phyloP scores from a whole-genome alignment of 2,797 vertebrate genomes.

The Amniataba percoides region DNA sequence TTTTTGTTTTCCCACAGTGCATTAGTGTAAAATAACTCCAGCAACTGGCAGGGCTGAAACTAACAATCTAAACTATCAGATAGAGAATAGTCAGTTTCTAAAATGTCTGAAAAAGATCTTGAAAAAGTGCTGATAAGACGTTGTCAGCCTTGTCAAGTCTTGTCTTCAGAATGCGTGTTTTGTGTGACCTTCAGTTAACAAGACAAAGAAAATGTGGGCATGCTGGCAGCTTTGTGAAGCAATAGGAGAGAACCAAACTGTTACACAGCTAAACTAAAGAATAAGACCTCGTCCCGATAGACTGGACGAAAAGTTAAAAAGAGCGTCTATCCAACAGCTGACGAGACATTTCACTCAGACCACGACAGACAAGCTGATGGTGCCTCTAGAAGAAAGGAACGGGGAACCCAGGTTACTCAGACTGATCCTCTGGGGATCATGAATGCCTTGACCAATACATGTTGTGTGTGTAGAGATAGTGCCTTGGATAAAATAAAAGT shows the following conservation, averaged over 20 bases:
- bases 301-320: background rate
- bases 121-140: background rate
- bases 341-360: background rate
- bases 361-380: background rate
- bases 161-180: too few relatives aligned
- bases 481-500: too few relatives aligned
- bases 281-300: background rate
- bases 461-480: too few relatives aligned
- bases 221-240: background rate
- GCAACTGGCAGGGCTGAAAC: background rate
- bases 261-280: background rate
- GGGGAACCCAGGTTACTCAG: background rate
- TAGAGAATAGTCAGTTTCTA: too few relatives aligned
- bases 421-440: background rate
- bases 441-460: background rate
- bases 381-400: background rate
- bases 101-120: too few relatives aligned
- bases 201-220: background rate
- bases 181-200: too few relatives aligned
- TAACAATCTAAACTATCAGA: rapidly evolving
- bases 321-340: background rate
- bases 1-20: too few relatives aligned
- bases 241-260: background rate
- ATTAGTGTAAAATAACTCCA: background rate
- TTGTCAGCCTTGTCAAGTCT: background rate